Percentiles rank a stretch among this genome's conserved stretches.
phyloP scores from a whole-genome alignment of 1,140 invertebrate genomes.

The Drosophila insularis region DNA sequence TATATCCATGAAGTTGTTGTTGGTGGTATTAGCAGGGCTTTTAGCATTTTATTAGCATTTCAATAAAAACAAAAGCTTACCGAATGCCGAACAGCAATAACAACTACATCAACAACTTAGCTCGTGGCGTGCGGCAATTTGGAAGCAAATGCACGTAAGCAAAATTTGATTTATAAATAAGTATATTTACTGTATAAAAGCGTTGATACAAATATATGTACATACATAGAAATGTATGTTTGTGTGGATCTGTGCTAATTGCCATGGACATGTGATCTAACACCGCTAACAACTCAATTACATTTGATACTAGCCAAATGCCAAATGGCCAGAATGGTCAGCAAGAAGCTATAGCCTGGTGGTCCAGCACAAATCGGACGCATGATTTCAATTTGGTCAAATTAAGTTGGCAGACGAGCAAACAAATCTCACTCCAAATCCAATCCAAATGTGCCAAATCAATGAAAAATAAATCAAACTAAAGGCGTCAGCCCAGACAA shows the following conservation, averaged over 20 bases:
- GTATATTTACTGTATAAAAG: constrained; percentile 13
- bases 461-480: background rate
- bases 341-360: background rate
- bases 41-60: constrained; percentile 62
- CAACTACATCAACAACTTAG: constrained; percentile 16
- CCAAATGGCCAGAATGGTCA: constrained; percentile 20
- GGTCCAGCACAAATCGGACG: constrained; percentile 18
- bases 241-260: constrained; percentile 59
- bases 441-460: background rate
- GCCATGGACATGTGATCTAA: constrained; percentile 62
- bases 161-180: constrained; percentile 67
- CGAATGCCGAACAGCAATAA: background rate
- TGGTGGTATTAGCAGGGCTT: constrained; percentile 25
- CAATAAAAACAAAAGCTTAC: constrained; percentile 45
- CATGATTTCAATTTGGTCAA: constrained; percentile 69
- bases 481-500: constrained; percentile 4
- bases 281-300: constrained; percentile 69
- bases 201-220: background rate
- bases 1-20: background rate
- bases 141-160: constrained; percentile 46
- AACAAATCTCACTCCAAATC: background rate
- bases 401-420: constrained; percentile 7
- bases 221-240: constrained; percentile 19
- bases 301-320: constrained; percentile 19
- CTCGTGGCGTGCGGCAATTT: constrained; percentile 42